phyloP scores from a whole-genome alignment of 2,113 vertebrate species.

The Orthochromis indermauri region DNA sequence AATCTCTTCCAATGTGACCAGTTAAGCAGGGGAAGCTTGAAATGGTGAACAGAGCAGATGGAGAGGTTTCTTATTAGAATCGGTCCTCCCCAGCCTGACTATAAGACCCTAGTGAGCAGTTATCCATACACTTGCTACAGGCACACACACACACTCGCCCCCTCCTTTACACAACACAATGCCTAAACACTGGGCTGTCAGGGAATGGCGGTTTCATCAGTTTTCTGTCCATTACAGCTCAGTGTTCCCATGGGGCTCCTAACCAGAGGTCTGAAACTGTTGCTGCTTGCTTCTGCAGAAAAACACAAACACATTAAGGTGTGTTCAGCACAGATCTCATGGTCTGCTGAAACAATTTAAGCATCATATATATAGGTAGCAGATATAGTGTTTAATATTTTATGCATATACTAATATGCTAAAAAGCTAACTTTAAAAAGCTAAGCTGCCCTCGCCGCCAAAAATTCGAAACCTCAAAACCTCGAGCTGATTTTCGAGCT shows the following conservation, averaged over 20 bases:
- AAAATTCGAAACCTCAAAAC: conserved; percentile 1
- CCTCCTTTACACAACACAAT: background rate
- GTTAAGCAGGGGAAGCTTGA: conserved; percentile 57
- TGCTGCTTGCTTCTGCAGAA: conserved; percentile 27
- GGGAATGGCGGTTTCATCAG: conserved; percentile 42
- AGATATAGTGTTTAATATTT: background rate
- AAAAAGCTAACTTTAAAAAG: background rate
- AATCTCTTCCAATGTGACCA: conserved; percentile 53
- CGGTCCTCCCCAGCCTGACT: background rate
- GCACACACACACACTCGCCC: background rate
- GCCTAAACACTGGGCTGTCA: conserved; percentile 27
- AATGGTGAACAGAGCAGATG: conserved; percentile 50
- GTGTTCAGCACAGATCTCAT: background rate
- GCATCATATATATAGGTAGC: background rate
- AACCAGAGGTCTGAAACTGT: conserved; percentile 18
- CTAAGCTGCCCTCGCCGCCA: background rate
- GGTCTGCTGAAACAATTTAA: background rate
- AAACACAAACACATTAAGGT: conserved; percentile 12
- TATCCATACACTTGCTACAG: conserved; percentile 17
- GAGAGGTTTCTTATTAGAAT: conserved; percentile 52
- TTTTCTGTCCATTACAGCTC: conserved; percentile 40
- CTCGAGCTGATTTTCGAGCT: background rate
- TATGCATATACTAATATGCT: background rate
- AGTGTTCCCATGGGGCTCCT: conserved; percentile 27
- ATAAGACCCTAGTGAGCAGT: conserved; percentile 31